Base-by-base conservation (phyloP, 2,113 vertebrate species). In the Cichladusa arquata region DNA sequence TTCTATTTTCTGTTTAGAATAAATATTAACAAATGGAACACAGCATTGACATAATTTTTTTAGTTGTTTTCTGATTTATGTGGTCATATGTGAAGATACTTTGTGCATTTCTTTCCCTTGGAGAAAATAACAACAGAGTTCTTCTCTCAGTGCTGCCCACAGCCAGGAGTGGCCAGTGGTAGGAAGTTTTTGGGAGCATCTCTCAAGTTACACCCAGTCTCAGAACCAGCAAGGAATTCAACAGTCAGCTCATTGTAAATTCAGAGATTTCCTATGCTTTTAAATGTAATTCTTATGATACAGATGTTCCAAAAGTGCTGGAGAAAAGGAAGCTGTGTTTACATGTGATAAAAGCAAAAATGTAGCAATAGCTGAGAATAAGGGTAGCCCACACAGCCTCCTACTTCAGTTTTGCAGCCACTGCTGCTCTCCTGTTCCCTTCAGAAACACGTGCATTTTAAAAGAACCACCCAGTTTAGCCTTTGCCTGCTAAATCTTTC, bases 401-500 rank as follows among this genome's bases (percentile, higher is more conserved):
- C 58, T 57, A 13, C 36, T 15, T 18, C 1, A 45, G 44, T 28
- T 78, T 40, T 71, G 57, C 73, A 88, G 74, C 26, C 71, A 17
- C 67, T 65, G 1, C 42, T 77, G 38, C 47, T 92, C 36, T 17
- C 29, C 56, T 70, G 36, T 57, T 95, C 70, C 84, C 31, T 90
- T 80, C 74, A 77, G 74, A 86, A 86, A 44, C 2, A 0, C 61
- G 26, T 90, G 50, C 28, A 23, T 92, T 76, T 82, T 82, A 42
- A 69, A 71, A 34, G 34, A 90, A 42, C 33, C 67, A 54, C 33
- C 31, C 66, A 66, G 60, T 58, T 92, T 76, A 88, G 71, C 54
- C 34, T 88, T 86, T 81, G 54, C 91, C 92, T 97, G 26, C 71
- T 96, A 85, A 91, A 96, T 96, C 60, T 96, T 95, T 95, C 80